Conservation (phyloP, 2,113 vertebrate species). For the Sigmodon hispidus region DNA sequence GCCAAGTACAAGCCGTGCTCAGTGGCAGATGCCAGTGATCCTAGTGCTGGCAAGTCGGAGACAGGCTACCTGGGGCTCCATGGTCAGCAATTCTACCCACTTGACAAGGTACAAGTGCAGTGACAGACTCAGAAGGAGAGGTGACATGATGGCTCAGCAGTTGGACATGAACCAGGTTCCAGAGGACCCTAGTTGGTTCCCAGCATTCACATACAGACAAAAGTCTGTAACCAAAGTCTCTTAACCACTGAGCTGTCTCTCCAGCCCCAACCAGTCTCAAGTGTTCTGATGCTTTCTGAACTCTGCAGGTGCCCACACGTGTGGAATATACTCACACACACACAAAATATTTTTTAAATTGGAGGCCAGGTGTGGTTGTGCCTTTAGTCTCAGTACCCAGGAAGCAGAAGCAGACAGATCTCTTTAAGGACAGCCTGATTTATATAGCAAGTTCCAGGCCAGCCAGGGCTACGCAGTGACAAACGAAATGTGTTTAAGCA, state of each 20-base stretch:
- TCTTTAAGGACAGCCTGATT: neutral
- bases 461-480: neutral
- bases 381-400: neutral
- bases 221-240: neutral
- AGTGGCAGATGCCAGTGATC: no score
- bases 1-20: neutral
- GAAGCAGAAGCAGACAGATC: neutral
- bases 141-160: neutral
- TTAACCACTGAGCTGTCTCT: no score
- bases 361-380: neutral
- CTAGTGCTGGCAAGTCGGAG: neutral
- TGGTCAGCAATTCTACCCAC: neutral
- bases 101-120: neutral
- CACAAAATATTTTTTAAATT: neutral
- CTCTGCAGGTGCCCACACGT: neutral
- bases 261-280: no score
- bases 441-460: neutral
- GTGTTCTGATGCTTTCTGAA: neutral
- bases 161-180: no score
- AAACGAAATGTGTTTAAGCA: neutral
- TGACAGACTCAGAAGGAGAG: neutral
- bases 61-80: neutral
- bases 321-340: neutral
- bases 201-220: neutral
- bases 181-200: neutral